Percentiles rank a stretch among this genome's conserved stretches.
phyloP scores from a whole-genome alignment of 2,888 invertebrate genomes.

The Halictus quadricinctus region DNA sequence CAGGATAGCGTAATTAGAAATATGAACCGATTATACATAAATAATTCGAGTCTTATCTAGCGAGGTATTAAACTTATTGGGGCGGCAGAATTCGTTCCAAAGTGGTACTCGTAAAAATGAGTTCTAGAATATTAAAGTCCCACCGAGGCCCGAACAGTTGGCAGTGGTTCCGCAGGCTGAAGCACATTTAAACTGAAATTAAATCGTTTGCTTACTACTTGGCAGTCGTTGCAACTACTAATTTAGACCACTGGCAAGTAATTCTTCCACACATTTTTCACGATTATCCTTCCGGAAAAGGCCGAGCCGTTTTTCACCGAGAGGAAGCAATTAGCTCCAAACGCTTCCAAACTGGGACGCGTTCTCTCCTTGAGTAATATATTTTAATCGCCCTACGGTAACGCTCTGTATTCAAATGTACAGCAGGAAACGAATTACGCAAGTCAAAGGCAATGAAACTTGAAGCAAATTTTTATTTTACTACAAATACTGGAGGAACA shows the following conservation, averaged over 20 bases:
- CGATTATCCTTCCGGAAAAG: constrained; percentile 46
- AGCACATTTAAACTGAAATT: constrained; percentile 59
- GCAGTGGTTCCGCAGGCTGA: constrained; percentile 49
- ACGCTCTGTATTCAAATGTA: neutral
- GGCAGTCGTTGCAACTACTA: constrained; percentile 47
- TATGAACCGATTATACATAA: neutral
- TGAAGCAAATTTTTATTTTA: neutral
- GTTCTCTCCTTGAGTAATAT: constrained; percentile 10
- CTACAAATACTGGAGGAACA: neutral
- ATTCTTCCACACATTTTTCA: constrained; percentile 55
- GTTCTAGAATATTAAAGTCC: constrained; percentile 46
- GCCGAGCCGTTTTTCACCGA: constrained; percentile 25
- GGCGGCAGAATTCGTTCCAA: constrained; percentile 39
- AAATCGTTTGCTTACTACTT: constrained; percentile 54
- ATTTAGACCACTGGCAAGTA: constrained; percentile 51
- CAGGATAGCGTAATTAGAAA: neutral
- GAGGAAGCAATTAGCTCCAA: constrained; percentile 37
- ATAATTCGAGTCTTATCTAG: neutral
- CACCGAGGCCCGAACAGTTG: constrained; percentile 49
- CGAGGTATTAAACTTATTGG: constrained; percentile 38
- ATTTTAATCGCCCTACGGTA: constrained; percentile 19
- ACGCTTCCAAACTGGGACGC: constrained; percentile 24
- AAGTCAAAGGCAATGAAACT: neutral
- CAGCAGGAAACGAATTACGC: neutral
- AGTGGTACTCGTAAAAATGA: constrained; percentile 42